phyloP scores from a whole-genome alignment of 2,113 vertebrate species.

The Pandion haliaetus region DNA sequence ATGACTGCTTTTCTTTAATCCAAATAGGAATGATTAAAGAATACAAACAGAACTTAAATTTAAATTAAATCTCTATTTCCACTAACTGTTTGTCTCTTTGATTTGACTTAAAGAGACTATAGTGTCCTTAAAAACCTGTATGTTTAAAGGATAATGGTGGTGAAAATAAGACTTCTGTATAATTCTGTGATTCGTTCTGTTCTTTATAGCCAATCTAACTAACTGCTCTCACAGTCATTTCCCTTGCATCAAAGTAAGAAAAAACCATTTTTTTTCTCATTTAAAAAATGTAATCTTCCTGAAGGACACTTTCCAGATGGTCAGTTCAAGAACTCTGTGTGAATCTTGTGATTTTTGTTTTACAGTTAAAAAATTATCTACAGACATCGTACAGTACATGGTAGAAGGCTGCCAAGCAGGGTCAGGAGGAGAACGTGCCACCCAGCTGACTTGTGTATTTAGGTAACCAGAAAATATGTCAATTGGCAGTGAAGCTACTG shows the following conservation, averaged over 20 bases:
- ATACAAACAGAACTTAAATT: not conserved
- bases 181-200: not conserved
- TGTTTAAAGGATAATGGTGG: not conserved
- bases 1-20: not conserved
- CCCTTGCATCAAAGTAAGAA: not conserved
- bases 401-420: constrained; percentile 84
- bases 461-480: constrained; percentile 80
- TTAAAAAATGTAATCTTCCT: constrained; percentile 34
- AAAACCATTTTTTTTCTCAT: not conserved
- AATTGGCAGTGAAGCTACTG: constrained; percentile 63
- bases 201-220: not conserved
- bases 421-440: constrained; percentile 73
- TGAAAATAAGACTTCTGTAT: not conserved
- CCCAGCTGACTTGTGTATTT: constrained; percentile 83
- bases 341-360: constrained; percentile 68
- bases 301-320: constrained; percentile 69
- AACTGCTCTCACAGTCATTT: not conserved
- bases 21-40: not conserved
- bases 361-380: constrained; percentile 88
- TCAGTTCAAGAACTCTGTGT: constrained; percentile 67
- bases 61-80: not conserved
- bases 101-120: not conserved
- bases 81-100: not conserved
- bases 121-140: not conserved
- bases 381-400: constrained; percentile 85